A percentile compares a stretch with the other conserved stretches of the same genome.
Evolutionary conservation across 2,888 invertebrate genomes (phyloP).

Genomic region (Iphiclides podalirius): DNA sequence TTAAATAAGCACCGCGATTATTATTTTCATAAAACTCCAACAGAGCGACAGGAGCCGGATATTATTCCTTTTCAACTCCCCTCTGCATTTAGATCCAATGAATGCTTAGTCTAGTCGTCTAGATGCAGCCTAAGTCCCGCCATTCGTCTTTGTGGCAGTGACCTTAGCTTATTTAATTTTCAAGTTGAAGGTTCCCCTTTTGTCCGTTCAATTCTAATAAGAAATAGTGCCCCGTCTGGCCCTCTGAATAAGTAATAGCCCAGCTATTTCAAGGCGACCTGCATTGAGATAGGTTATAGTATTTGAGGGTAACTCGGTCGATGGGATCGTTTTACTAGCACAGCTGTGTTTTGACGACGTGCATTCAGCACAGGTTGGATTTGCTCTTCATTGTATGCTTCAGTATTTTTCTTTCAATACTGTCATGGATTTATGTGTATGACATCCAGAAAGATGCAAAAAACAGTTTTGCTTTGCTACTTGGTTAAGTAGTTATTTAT

Average conservation of each 20-base stretch:
- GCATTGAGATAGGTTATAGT: constrained; percentile 74
- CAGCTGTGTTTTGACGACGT: constrained; percentile 48
- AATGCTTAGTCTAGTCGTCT: constrained; percentile 61
- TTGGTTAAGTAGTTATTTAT: too few relatives aligned
- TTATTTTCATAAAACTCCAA: constrained; percentile 20
- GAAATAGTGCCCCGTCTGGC: constrained; percentile 53
- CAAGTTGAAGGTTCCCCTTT: constrained; percentile 73
- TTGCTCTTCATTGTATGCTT: constrained; percentile 17
- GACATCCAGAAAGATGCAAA: too few relatives aligned
- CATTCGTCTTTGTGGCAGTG: constrained; percentile 46
- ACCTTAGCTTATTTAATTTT: constrained; percentile 70
- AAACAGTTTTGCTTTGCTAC: too few relatives aligned
- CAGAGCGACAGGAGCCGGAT: constrained; percentile 33
- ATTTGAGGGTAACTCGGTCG: constrained; percentile 51
- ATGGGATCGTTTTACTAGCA: constrained; percentile 54
- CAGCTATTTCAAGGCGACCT: constrained; percentile 62
- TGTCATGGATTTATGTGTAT: too few relatives aligned
- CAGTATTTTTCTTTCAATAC: too few relatives aligned
- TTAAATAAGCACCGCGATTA: background rate
- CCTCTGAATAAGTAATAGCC: constrained; percentile 56
- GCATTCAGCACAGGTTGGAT: constrained; percentile 34
- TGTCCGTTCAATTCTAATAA: constrained; percentile 45
- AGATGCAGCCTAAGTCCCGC: constrained; percentile 58
- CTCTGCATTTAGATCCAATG: constrained; percentile 38
- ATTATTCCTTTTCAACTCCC: constrained; percentile 43